Evolutionary conservation across 1,140 invertebrate genomes (phyloP).

Genomic region (Bombus haemorrhoidalis): DNA sequence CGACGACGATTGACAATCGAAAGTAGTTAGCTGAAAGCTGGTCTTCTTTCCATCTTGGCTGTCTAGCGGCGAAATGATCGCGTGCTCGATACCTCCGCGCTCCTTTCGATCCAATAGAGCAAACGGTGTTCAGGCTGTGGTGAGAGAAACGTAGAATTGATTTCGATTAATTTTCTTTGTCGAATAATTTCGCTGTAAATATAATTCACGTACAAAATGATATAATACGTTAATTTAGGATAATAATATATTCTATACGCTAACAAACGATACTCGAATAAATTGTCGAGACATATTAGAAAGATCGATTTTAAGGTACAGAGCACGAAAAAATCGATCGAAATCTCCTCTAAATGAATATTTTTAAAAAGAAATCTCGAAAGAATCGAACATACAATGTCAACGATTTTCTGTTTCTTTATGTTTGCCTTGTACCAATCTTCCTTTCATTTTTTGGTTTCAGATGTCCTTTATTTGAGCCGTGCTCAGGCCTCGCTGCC

Average conservation of each 20-base stretch:
- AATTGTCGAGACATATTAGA: too few relatives aligned
- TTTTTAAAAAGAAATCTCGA: too few relatives aligned
- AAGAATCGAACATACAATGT: background rate
- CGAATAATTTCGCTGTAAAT: background rate
- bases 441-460: constrained; percentile 59
- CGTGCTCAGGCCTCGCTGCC: constrained; percentile 38
- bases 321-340: too few relatives aligned
- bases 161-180: background rate
- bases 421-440: constrained; percentile 12
- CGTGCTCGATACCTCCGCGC: background rate
- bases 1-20: constrained; percentile 48
- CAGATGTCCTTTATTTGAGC: constrained; percentile 57
- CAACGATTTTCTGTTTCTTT: background rate
- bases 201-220: background rate
- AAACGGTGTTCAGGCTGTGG: background rate
- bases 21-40: constrained; percentile 12
- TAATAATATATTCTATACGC: too few relatives aligned
- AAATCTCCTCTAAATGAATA: too few relatives aligned
- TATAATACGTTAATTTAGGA: background rate
- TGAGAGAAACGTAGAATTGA: background rate
- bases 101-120: background rate
- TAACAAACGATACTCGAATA: too few relatives aligned
- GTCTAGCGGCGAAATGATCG: constrained; percentile 1
- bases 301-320: too few relatives aligned
- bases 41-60: constrained; percentile 1